Evolutionary conservation across 2,888 invertebrate species (phyloP), one percentile per base, ranked within the genome.

Genomic region (Idaea straminata): DNA sequence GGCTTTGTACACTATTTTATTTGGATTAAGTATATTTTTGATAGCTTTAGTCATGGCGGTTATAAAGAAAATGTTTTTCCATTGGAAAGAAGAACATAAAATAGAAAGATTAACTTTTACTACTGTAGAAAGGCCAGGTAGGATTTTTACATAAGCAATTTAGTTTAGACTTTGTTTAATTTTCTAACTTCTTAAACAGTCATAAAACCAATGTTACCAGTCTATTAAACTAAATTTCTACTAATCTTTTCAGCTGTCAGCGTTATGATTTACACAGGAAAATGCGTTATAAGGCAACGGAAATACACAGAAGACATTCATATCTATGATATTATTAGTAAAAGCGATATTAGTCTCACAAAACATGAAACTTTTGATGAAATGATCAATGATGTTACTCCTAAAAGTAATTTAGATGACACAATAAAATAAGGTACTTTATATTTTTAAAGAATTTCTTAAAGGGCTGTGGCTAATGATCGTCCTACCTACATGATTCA

Each of bases 11-110:
- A 90, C 90, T 36, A 91, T 92, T 78, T 77, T 92, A 65, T 89
- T 92, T 68, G 90, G 91, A 58, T 73, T 92, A 76, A 90, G 92
- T 73, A 84, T 92, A 79, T 92, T 92, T 75, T 78, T 92, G 83
- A 92, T 92, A 77, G 89, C 88, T 5, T 71, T 92, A 71, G 90
- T 92, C 0, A 80, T 91, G 66, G 86, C 91, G 5, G 79, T 92
- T 36, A 92, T 92, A 78, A 89, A 88, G 73, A 91, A 86, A 72
- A 88, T 91, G 85, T 91, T 89, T 73, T 91, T 90, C 69, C 87
- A 84, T 70, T 92, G 90, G 92, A 84, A 89, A 76, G 83, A 86
- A 68, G 91, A 92, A 59, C 84, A 89, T 70, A 87, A 86, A 72
- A 91, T 86, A 63, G 91, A 92, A 72, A 80, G 82, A 66, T 83